Percentiles rank a stretch among this genome's conserved stretches.
phyloP scores from a whole-genome alignment of 2,888 invertebrate species.

The Miltochrista miniata region DNA sequence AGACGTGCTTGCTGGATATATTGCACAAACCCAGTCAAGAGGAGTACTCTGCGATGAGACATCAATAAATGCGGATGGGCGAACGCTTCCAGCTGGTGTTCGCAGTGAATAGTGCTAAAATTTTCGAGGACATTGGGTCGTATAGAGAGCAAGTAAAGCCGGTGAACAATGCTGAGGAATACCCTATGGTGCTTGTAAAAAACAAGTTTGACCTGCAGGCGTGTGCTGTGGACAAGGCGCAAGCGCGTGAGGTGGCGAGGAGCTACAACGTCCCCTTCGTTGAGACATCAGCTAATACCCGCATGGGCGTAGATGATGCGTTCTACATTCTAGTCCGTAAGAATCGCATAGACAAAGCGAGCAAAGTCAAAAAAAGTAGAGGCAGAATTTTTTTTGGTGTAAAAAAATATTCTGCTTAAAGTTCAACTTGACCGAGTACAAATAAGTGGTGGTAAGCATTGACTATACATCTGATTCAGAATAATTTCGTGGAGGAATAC shows the following conservation, averaged over 20 bases:
- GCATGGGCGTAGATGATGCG: slow-evolving; percentile 99
- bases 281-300: slow-evolving; percentile 99
- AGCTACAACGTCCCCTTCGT: slow-evolving; percentile 98
- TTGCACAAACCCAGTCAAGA: slow-evolving; percentile 99
- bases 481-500: slow-evolving; percentile 99
- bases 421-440: slow-evolving; percentile 96
- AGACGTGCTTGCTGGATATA: slow-evolving; percentile 99
- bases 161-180: slow-evolving; percentile 99
- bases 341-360: slow-evolving; percentile 97
- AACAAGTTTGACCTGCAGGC: slow-evolving; percentile 99
- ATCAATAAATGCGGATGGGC: slow-evolving; percentile 99
- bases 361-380: slow-evolving; percentile 88
- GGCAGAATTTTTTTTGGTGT: slow-evolving; percentile 70
- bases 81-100: slow-evolving; percentile 99
- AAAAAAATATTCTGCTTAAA: slow-evolving; percentile 76
- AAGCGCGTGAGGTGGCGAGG: slow-evolving; percentile 96
- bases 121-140: slow-evolving; percentile 98
- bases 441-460: slow-evolving; percentile 98
- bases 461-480: slow-evolving; percentile 98
- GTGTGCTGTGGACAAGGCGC: slow-evolving; percentile 97
- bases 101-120: slow-evolving; percentile 99
- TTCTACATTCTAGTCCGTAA: slow-evolving; percentile 99
- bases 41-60: slow-evolving; percentile 99
- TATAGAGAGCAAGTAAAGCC: slow-evolving; percentile 99
- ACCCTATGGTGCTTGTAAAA: slow-evolving; percentile 99